phyloP scores from a whole-genome alignment of 2,797 vertebrate genomes.

The Falco rusticolus region DNA sequence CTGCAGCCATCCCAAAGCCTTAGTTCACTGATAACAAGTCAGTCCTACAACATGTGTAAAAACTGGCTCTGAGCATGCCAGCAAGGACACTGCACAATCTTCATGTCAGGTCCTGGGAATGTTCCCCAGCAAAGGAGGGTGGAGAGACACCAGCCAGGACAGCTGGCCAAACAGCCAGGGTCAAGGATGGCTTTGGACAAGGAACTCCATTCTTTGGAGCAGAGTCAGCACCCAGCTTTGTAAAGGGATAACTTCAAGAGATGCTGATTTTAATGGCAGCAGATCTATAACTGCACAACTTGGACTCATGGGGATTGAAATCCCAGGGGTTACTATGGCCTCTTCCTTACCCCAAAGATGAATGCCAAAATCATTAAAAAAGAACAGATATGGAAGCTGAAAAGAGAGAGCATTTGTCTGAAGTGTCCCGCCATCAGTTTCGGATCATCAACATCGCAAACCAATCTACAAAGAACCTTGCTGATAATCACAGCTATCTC shows the following conservation, averaged over 20 bases:
- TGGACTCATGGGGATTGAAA: neutral
- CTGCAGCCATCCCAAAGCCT: neutral
- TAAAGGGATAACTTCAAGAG: neutral
- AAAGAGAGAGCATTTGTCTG: neutral
- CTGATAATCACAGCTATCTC: neutral
- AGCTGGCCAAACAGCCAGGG: neutral
- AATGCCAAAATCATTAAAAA: slow-evolving; percentile 34
- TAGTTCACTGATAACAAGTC: neutral
- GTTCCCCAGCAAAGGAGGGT: neutral
- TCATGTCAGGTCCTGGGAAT: neutral
- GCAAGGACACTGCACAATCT: neutral
- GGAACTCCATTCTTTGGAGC: neutral
- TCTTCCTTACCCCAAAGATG: neutral
- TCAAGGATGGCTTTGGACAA: neutral
- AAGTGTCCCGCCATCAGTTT: slow-evolving; percentile 4
- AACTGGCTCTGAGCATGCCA: neutral
- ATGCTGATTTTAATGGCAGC: neutral
- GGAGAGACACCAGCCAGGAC: neutral
- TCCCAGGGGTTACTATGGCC: neutral
- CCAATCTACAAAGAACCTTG: neutral
- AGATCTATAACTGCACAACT: neutral
- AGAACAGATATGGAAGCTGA: neutral
- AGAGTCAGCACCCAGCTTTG: neutral
- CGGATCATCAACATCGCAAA: neutral
- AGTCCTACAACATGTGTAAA: neutral